phyloP scores from a whole-genome alignment of 2,797 vertebrate genomes.

The Echeneis naucrates region DNA sequence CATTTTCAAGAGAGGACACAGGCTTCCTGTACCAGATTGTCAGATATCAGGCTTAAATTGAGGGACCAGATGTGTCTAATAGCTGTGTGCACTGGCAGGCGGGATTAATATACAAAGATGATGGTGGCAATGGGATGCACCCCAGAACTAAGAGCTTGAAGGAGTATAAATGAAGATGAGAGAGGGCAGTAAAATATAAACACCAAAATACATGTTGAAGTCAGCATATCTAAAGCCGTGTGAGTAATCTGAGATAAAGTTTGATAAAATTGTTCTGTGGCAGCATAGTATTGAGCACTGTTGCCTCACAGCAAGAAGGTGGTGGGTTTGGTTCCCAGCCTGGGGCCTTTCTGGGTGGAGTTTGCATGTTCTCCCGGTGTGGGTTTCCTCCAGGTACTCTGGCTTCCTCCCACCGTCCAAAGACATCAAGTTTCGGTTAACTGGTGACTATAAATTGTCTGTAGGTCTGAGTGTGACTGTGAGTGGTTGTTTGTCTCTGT shows the following conservation, averaged over 20 bases:
- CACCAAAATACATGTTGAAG: background rate
- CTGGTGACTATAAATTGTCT: too few relatives aligned
- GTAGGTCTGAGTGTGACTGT: too few relatives aligned
- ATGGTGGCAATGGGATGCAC: background rate
- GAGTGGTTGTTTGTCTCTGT: too few relatives aligned
- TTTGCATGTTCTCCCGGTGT: too few relatives aligned
- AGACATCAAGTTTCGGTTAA: too few relatives aligned
- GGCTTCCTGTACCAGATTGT: slow-evolving; percentile 15
- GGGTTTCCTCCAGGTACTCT: too few relatives aligned
- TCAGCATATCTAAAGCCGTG: background rate
- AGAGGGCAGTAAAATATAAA: background rate
- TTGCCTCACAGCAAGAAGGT: too few relatives aligned
- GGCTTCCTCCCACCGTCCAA: too few relatives aligned
- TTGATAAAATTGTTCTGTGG: background rate
- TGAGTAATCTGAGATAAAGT: background rate
- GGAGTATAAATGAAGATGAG: background rate
- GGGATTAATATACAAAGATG: too few relatives aligned
- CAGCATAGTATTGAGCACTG: too few relatives aligned
- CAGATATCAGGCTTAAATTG: slow-evolving; percentile 28
- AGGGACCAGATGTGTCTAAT: slow-evolving; percentile 28
- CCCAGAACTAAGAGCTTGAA: background rate
- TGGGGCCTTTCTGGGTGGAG: too few relatives aligned
- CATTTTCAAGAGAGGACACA: background rate
- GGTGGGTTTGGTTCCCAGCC: too few relatives aligned
- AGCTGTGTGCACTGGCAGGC: background rate